phyloP scores from a whole-genome alignment of 2,797 vertebrate genomes.

The Hemitrygon akajei region DNA sequence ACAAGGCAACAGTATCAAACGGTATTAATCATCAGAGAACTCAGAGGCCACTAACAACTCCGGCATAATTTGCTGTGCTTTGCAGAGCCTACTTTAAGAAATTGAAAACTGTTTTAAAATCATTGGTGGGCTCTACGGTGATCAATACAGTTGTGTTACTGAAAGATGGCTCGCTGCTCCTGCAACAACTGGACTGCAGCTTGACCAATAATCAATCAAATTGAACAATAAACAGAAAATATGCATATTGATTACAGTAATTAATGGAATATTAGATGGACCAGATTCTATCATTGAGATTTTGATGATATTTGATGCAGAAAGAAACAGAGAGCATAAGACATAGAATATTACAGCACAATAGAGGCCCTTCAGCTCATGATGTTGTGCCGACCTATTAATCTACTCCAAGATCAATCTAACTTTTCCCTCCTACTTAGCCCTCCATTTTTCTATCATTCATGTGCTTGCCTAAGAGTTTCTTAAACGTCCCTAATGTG shows the following conservation, averaged over 20 bases:
- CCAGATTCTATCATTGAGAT: not conserved
- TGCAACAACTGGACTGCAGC: not conserved
- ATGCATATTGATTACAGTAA: constrained; percentile 32
- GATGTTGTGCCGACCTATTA: too few relatives aligned
- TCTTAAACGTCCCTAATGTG: too few relatives aligned
- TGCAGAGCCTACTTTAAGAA: constrained; percentile 29
- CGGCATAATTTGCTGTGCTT: constrained; percentile 21
- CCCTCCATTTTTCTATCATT: too few relatives aligned
- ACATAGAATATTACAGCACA: too few relatives aligned
- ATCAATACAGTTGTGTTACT: constrained; percentile 25
- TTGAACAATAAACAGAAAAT: constrained; percentile 29
- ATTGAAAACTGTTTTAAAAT: constrained; percentile 21
- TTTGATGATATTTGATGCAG: constrained; percentile 26
- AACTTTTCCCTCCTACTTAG: too few relatives aligned
- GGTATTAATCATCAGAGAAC: constrained; percentile 16
- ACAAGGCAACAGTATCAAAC: not conserved
- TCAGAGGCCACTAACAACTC: constrained; percentile 3
- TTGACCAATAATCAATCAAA: constrained; percentile 33
- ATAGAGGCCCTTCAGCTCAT: too few relatives aligned
- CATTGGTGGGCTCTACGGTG: constrained; percentile 21
- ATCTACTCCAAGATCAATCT: too few relatives aligned
- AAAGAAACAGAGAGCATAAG: not conserved
- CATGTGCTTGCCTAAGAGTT: too few relatives aligned
- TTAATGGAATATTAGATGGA: constrained; percentile 34
- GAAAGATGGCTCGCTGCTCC: constrained; percentile 17